A percentile compares a stretch with the other conserved stretches of the same genome.
Conservation (phyloP, 2,113 vertebrate species). For the Onychostoma macrolepis region DNA sequence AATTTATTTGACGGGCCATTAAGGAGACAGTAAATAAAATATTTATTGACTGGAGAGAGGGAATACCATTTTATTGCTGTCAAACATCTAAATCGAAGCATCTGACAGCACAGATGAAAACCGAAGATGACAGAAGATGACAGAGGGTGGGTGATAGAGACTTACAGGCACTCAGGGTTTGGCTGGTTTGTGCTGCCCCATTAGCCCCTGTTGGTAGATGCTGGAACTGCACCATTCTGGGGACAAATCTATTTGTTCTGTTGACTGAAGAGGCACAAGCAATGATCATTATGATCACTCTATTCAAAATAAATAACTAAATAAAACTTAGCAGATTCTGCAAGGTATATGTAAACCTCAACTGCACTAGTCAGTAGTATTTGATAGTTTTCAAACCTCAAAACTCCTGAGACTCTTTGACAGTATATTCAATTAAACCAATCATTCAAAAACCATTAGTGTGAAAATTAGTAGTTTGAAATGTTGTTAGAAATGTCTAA, state of each 20-base stretch:
- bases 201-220: background rate
- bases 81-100: no score
- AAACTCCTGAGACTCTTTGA: background rate
- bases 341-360: background rate
- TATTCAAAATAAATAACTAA: background rate
- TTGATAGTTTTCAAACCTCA: background rate
- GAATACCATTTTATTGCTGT: background rate
- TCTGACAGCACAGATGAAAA: background rate
- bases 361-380: no score
- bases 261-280: background rate
- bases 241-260: background rate
- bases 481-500: no score
- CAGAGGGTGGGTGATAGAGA: background rate
- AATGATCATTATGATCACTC: background rate
- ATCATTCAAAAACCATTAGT: background rate
- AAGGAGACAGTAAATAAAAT: background rate
- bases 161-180: background rate
- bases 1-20: background rate
- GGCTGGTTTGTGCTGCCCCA: background rate
- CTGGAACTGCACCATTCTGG: background rate
- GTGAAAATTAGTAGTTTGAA: no score
- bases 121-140: background rate
- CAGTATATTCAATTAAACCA: background rate
- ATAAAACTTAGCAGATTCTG: background rate
- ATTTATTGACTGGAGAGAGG: background rate